Percentiles rank a stretch among this genome's conserved stretches.
Evolutionary conservation across 2,888 invertebrate species (phyloP).

Genomic region (Nebria salina): DNA sequence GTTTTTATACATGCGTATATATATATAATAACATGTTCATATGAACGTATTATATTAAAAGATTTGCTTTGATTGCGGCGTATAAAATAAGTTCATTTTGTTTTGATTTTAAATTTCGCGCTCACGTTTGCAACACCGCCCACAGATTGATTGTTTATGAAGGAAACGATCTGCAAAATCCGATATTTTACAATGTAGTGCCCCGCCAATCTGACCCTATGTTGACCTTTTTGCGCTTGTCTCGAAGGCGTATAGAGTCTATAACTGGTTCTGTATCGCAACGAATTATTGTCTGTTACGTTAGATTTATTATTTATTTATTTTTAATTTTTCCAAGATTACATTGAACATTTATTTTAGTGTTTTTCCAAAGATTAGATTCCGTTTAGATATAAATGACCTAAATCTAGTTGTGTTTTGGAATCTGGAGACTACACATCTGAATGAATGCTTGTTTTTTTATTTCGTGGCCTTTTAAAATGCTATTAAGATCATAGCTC

Average conservation of each 20-base stretch:
- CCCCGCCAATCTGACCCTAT: not conserved
- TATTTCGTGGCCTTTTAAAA: not conserved
- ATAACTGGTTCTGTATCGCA: not conserved
- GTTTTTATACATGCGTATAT: no score
- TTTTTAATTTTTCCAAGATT: not conserved
- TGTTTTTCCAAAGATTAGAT: not conserved
- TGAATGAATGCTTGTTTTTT: not conserved
- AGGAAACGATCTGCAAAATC: constrained; percentile 27
- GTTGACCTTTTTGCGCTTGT: not conserved
- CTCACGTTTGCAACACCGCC: not conserved
- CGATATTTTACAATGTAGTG: not conserved
- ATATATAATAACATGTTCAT: no score
- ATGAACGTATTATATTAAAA: no score
- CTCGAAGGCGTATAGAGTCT: not conserved
- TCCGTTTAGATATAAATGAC: not conserved
- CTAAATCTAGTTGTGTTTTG: not conserved
- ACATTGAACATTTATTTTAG: not conserved
- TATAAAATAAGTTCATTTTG: not conserved
- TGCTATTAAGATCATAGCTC: not conserved
- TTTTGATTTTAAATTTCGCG: constrained; percentile 1
- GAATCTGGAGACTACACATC: not conserved
- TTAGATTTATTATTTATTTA: not conserved
- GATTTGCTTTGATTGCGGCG: not conserved
- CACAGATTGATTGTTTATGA: constrained; percentile 17
- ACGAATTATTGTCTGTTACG: not conserved